Evolutionary conservation across 2,113 vertebrate genomes (phyloP).

Genomic region (Nyctereutes procyonoides): DNA sequence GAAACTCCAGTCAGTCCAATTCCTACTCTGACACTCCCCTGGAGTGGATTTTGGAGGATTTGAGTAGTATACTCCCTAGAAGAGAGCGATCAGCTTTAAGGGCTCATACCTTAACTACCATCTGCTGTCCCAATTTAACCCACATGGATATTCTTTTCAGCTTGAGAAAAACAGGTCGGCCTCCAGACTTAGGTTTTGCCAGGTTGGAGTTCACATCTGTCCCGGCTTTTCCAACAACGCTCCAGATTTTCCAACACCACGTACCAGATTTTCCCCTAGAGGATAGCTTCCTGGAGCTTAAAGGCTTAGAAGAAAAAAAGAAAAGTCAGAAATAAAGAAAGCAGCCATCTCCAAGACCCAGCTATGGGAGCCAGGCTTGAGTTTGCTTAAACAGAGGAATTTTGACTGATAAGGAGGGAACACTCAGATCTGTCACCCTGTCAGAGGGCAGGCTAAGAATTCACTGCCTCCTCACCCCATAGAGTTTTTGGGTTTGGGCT

Average conservation of each 20-base stretch:
- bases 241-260: no score
- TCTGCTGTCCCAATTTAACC: not conserved
- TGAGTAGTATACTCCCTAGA: accelerated
- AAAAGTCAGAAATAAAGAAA: not conserved
- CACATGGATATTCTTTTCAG: not conserved
- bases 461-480: not conserved
- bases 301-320: no score
- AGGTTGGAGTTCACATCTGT: not conserved
- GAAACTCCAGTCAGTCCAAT: accelerated
- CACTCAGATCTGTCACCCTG: not conserved
- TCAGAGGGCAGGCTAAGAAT: not conserved
- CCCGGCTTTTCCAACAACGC: not conserved
- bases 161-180: not conserved
- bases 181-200: not conserved
- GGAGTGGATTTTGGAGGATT: no score
- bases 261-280: not conserved
- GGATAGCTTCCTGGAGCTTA: accelerated
- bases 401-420: not conserved
- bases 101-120: accelerated
- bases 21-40: not conserved
- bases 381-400: accelerated
- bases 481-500: not conserved
- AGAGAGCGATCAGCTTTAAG: not conserved
- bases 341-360: no score
- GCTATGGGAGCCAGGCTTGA: not conserved